Base-by-base conservation (phyloP, 2,888 invertebrate species). In the Amiota minor region DNA sequence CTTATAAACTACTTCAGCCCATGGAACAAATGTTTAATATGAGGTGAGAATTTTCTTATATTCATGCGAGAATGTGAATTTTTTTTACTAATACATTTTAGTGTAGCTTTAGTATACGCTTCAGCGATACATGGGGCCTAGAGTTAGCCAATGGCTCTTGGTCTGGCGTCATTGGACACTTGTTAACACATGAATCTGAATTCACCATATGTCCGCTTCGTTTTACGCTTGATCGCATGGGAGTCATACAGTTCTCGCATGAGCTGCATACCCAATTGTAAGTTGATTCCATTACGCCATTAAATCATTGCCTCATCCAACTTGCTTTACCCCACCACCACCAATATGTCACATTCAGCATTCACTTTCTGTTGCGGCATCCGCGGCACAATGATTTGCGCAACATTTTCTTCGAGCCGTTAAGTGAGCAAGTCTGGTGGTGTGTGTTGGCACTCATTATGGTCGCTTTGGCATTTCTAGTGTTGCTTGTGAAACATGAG, bases 331-430 rank as follows among this genome's bases (percentile, higher is more conserved):
- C 3, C 23, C 23, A 35, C 35, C 6, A 35, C 2, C 6, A 35
- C 35, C 6, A 2, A 35, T n/a, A n/a, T 12, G 20, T 20, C 56
- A 18, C n/a, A 12, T 18, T 62, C 77, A 88, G 88, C 72, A 75
- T 89, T 46, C 82, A 81, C 74, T 88, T 88, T 75, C 69, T 89
- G 47, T 86, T 89, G 45, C 89, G 89, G 1, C 89, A 89, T 79
- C 89, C 89, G 11, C 86, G 85, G 2, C 85, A 77, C 72, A 81
- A 77, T 18, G 78, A 80, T 59, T 86, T 89, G 72, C 85, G 86
- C 47, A 89, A 89, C 73, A 89, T 88, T 59, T 89, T 89, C 77
- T 81, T 89, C 72, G 83, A 88, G 74, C 88, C 88, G 16, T 76
- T 89, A 49, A 82, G 80, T 74, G 74, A 76, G 1, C 65, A 78